These are phyloP conservation scores for Melieria picta DNA, from an alignment of 2,888 invertebrate species.

Conservation along the genomic window DNA sequence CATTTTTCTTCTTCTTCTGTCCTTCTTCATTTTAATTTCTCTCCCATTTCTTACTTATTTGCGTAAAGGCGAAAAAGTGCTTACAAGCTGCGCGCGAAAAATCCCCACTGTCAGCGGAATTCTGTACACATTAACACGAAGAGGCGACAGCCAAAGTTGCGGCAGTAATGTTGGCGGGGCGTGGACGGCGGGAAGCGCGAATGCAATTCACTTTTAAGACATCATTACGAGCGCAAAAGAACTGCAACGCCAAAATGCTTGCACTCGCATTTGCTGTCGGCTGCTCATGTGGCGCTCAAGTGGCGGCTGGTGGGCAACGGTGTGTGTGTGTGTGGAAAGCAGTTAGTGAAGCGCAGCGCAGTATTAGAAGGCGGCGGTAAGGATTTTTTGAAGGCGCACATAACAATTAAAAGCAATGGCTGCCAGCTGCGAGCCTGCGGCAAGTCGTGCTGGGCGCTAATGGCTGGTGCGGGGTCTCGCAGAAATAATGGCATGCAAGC, in stretches of 20 bases:
- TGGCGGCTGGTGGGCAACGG: not conserved
- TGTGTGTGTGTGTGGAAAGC: too few relatives aligned
- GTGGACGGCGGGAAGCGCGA: not conserved
- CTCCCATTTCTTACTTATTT: too few relatives aligned
- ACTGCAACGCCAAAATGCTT: not conserved
- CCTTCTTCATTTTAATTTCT: too few relatives aligned
- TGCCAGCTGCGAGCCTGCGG: not conserved
- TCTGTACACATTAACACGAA: not conserved
- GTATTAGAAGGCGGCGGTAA: conserved; percentile 9
- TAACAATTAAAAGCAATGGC: conserved; percentile 17
- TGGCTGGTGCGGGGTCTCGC: too few relatives aligned
- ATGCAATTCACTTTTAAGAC: conserved; percentile 21
- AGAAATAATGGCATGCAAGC: too few relatives aligned
- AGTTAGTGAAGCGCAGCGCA: not conserved
- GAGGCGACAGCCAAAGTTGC: too few relatives aligned
- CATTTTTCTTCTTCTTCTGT: too few relatives aligned
- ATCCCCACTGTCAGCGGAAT: not conserved
- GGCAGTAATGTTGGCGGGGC: not conserved
- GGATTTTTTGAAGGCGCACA: conserved; percentile 2
- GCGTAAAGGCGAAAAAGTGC: too few relatives aligned
- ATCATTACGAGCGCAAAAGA: conserved; percentile 20
- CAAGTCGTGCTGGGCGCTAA: too few relatives aligned
- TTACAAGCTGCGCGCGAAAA: too few relatives aligned
- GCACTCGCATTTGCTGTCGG: too few relatives aligned
- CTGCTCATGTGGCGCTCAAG: too few relatives aligned